These are phyloP conservation scores for Drosophila mojavensis DNA, from an alignment of 1,140 invertebrate species.

Conservation along the genomic window DNA sequence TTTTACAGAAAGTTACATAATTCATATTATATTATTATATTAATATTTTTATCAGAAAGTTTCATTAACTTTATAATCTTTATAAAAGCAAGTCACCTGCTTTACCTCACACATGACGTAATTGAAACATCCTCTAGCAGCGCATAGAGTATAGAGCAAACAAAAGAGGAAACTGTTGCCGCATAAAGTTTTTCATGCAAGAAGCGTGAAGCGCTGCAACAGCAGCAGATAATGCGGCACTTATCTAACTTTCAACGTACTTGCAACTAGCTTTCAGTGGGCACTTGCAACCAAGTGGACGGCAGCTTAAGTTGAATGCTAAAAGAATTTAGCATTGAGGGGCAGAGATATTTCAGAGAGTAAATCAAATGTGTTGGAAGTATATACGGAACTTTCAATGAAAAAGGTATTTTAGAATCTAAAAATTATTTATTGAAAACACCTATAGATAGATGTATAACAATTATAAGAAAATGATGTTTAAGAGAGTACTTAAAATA, in stretches of 20 bases:
- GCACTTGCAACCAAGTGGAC: constrained; percentile 31
- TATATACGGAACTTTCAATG: too few species aligned
- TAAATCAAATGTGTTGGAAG: too few species aligned
- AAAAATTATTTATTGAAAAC: too few species aligned
- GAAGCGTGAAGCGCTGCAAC: constrained; percentile 3
- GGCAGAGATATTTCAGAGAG: neutral
- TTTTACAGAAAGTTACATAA: too few species aligned
- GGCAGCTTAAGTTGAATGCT: constrained; percentile 26
- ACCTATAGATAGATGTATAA: too few species aligned
- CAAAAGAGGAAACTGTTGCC: constrained; percentile 25
- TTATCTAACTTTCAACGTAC: constrained; percentile 29
- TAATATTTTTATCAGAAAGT: too few species aligned
- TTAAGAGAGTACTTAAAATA: too few species aligned
- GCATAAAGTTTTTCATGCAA: constrained; percentile 25
- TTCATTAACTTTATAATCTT: too few species aligned
- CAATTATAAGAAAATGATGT: too few species aligned
- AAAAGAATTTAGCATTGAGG: neutral
- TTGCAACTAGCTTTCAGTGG: constrained; percentile 41
- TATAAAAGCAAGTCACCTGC: neutral
- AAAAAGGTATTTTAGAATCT: too few species aligned
- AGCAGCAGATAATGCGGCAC: constrained; percentile 40
- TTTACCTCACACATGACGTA: neutral
- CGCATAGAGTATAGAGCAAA: neutral
- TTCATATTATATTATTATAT: too few species aligned
- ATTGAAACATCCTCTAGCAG: neutral